Evolutionary conservation across 2,888 invertebrate species (phyloP).

Genomic region (Boloria euphrosyne): DNA sequence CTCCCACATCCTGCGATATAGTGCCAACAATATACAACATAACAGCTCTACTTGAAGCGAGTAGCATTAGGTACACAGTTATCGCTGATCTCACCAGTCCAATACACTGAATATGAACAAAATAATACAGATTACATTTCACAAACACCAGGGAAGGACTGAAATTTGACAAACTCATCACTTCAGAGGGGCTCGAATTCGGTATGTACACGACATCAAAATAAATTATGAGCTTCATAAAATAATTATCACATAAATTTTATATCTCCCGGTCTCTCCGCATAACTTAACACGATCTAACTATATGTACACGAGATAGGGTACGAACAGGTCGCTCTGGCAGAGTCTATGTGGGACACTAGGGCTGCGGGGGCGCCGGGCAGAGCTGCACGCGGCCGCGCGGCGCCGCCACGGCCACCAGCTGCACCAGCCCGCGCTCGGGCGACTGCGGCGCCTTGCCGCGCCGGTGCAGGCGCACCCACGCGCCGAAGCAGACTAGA

Average conservation of each 20-base stretch:
- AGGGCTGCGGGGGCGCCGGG: constrained; percentile 54
- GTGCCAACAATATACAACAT: constrained; percentile 69
- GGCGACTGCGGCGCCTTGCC: constrained; percentile 63
- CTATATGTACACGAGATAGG: constrained; percentile 70
- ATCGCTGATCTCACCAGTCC: constrained; percentile 62
- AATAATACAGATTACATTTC: constrained; percentile 63
- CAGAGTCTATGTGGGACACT: constrained; percentile 44
- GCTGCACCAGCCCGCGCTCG: constrained; percentile 55
- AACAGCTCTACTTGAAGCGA: constrained; percentile 72
- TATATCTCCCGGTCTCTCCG: constrained; percentile 70
- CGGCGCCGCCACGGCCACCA: constrained; percentile 61
- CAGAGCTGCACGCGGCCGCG: constrained; percentile 51
- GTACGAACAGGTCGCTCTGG: constrained; percentile 55
- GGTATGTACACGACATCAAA: constrained; percentile 77
- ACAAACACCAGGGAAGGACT: constrained; percentile 53
- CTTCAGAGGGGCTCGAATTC: constrained; percentile 54
- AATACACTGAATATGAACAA: constrained; percentile 60
- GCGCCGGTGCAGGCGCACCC: constrained; percentile 84
- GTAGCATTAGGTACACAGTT: constrained; percentile 72
- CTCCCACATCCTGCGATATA: constrained; percentile 55
- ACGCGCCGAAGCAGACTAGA: constrained; percentile 85
- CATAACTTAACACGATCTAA: constrained; percentile 75
- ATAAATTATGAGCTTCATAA: constrained; percentile 82
- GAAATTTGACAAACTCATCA: constrained; percentile 45
- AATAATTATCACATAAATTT: constrained; percentile 83